These are phyloP conservation scores for Asteroscopus sphinx DNA, from an alignment of 2,888 invertebrate species.

Conservation along the genomic window DNA sequence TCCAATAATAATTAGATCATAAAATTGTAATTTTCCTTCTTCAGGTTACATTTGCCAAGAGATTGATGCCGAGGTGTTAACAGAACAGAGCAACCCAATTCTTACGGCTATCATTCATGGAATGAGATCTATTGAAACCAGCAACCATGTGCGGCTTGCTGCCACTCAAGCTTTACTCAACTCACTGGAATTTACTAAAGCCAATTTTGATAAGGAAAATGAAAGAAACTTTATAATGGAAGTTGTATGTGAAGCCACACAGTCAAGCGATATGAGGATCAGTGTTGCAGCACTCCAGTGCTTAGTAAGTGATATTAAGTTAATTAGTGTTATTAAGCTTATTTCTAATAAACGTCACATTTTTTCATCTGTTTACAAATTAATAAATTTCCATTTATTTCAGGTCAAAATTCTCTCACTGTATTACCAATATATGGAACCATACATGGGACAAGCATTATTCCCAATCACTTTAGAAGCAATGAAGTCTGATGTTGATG, in stretches of 20 bases:
- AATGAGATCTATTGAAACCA: constrained; percentile 98
- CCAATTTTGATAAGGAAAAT: constrained; percentile 99
- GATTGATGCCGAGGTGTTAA: constrained; percentile 97
- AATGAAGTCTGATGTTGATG: constrained; percentile 99
- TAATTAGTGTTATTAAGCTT: no score
- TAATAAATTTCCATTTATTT: constrained; percentile 19
- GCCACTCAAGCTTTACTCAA: constrained; percentile 99
- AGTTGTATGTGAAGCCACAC: constrained; percentile 99
- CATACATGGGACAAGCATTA: constrained; percentile 99
- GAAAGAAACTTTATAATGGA: constrained; percentile 99
- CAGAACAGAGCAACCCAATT: constrained; percentile 98
- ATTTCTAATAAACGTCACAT: no score
- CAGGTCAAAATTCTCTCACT: constrained; percentile 97
- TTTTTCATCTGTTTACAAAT: no score
- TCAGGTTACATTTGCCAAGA: constrained; percentile 98
- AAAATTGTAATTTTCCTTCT: constrained; percentile 34
- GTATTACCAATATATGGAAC: constrained; percentile 99
- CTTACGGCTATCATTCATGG: constrained; percentile 99
- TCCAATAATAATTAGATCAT: no score
- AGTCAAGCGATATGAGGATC: constrained; percentile 96
- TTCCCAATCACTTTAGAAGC: constrained; percentile 99
- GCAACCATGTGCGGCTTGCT: constrained; percentile 97
- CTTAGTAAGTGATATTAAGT: constrained; percentile 90
- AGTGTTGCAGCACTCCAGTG: constrained; percentile 99
- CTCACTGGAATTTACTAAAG: constrained; percentile 99